Base-by-base conservation (phyloP, 1,140 invertebrate genomes). In the Diorhabda carinulata region DNA sequence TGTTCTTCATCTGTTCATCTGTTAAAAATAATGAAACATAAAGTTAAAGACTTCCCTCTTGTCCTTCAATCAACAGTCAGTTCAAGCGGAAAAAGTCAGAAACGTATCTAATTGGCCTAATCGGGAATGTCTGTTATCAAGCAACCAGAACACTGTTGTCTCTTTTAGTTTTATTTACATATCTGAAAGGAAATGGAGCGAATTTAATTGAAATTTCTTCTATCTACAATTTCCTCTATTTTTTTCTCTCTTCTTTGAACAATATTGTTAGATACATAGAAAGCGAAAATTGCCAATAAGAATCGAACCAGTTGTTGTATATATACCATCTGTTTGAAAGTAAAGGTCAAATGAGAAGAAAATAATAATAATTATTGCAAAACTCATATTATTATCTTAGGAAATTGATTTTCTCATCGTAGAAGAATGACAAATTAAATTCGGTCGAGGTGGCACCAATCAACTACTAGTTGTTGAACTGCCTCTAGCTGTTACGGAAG, bases 171-270 rank as follows among this genome's bases (percentile, higher is more conserved):
- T 9, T 43, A 62, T 47, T 62, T 40, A 44, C 43, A 62, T 62
- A 62, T 44, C 61, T 62, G 3, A n/a, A 4, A n/a, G 43, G 41
- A 62, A 62, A 62, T 62, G 41, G 43, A 62, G 41, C 61, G 61
- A 43, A 52, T 10, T 47, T 62, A n/a, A 62, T 1, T 62, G 61
- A 10, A n/a, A 42, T 62, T 8, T 10, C 25, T 25, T 25, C 41
- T 42, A 52, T 2, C 47, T 6, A 52, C n/a, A 25, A n/a, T 52
- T 52, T 52, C 47, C 47, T 6, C 47, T 52, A 52, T 52, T 52
- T 52, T 52, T 52, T 25, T 25, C 6, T 52, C n/a, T 3, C 47
- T 52, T 52, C 47, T 52, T 52, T 52, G 47, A 52, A 52, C n/a
- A 52, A 52, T 52, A 4, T 52, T 8, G 47, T 52, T 6, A n/a